A percentile compares a stretch with the other conserved stretches of the same genome.
Evolutionary conservation across 2,797 vertebrate species (phyloP).

Genomic region (Dromococcyx pavoninus): DNA sequence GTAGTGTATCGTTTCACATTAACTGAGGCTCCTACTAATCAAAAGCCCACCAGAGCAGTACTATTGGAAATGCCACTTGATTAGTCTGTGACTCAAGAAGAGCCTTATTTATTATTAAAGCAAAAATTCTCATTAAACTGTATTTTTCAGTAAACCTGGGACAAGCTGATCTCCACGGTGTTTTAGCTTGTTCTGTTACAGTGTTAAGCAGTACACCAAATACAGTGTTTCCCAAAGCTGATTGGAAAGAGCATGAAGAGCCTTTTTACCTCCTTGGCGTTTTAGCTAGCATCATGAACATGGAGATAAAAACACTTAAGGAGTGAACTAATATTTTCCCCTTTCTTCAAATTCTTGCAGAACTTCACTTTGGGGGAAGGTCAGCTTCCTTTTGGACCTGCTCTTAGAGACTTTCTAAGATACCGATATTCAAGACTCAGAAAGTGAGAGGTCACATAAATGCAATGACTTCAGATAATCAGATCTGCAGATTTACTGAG

Average conservation of each 20-base stretch:
- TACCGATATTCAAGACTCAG: background rate
- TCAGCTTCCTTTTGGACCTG: background rate
- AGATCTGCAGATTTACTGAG: conserved; percentile 3
- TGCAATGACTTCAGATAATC: conserved; percentile 13
- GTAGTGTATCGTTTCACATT: background rate
- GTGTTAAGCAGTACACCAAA: background rate
- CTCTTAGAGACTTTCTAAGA: background rate
- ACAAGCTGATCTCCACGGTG: background rate
- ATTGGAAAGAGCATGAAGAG: background rate
- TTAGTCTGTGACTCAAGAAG: conserved; percentile 26
- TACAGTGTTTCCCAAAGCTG: background rate
- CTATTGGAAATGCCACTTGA: conserved; percentile 37
- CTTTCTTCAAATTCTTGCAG: background rate
- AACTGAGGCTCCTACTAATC: conserved; percentile 9
- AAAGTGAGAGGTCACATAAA: conserved; percentile 8
- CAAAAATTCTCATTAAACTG: conserved; percentile 45
- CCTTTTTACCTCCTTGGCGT: background rate
- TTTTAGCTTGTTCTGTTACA: background rate
- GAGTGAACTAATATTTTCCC: background rate
- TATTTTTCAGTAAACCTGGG: conserved; percentile 22
- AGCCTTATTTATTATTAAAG: conserved; percentile 49
- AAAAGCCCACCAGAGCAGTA: background rate
- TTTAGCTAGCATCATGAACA: background rate
- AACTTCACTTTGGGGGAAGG: background rate
- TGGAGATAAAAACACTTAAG: background rate